phyloP scores from a whole-genome alignment of 2,888 invertebrate genomes.

The Hydroisotoma schaefferi region DNA sequence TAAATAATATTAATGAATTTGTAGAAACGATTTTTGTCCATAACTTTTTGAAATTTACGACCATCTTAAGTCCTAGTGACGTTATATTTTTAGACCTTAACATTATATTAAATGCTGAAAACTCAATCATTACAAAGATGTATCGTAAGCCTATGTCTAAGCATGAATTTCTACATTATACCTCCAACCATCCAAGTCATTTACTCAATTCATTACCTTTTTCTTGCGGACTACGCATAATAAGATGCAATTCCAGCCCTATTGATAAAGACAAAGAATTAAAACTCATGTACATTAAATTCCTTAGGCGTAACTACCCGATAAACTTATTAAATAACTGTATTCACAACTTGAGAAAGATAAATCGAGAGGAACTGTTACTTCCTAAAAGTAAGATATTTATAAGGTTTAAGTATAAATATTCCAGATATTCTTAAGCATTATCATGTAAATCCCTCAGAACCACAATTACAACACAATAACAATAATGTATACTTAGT shows the following conservation, averaged over 20 bases:
- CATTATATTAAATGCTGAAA: not conserved
- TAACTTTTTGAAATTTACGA: constrained; percentile 15
- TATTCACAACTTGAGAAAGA: not conserved
- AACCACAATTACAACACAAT: too few species aligned
- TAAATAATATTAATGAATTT: constrained; percentile 7
- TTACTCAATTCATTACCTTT: constrained; percentile 19
- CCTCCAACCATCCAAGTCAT: constrained; percentile 8
- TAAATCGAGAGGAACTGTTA: too few species aligned
- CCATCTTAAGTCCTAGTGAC: not conserved
- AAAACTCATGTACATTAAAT: not conserved
- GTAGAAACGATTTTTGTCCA: not conserved
- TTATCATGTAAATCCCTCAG: too few species aligned
- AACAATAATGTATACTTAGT: too few species aligned
- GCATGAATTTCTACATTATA: constrained; percentile 12
- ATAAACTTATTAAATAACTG: not conserved
- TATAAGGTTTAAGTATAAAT: too few species aligned
- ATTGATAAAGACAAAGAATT: not conserved
- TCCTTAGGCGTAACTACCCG: not conserved
- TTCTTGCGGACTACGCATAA: constrained; percentile 14
- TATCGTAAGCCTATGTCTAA: constrained; percentile 17
- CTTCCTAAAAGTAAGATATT: too few species aligned
- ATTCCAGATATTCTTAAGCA: too few species aligned
- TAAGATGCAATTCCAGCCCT: not conserved
- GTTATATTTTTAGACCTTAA: constrained; percentile 15
- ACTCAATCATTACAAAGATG: not conserved